phyloP scores from a whole-genome alignment of 37 sponge, comb jelly and placozoan species.

The Ianthella basta region DNA sequence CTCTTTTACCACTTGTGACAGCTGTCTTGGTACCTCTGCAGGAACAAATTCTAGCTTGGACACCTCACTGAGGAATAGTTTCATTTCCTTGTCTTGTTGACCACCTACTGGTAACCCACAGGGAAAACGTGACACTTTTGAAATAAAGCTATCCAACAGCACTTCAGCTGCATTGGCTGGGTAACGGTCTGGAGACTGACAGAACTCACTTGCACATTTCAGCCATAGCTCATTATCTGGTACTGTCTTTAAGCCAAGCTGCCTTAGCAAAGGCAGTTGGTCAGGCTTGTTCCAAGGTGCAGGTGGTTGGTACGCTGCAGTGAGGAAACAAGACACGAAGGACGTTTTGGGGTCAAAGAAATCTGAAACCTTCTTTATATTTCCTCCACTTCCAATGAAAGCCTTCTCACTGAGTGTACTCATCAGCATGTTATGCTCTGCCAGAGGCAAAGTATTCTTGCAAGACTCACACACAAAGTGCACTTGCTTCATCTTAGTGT shows the following conservation, averaged over 20 bases:
- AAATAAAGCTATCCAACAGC: neutral
- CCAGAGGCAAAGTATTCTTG: neutral
- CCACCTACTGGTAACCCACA: too few species aligned
- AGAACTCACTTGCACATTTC: neutral
- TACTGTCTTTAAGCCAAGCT: neutral
- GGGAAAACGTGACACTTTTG: too few species aligned
- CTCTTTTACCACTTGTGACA: too few species aligned
- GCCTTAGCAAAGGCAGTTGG: neutral
- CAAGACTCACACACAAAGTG: neutral
- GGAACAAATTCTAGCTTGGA: too few species aligned
- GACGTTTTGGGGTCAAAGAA: neutral
- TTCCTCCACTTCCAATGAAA: neutral
- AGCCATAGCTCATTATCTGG: neutral
- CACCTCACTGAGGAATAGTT: too few species aligned
- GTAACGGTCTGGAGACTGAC: neutral
- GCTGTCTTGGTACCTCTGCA: too few species aligned
- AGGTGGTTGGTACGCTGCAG: neutral
- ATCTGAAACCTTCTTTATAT: neutral
- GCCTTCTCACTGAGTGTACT: neutral
- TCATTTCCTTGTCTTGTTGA: too few species aligned
- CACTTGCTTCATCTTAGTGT: neutral
- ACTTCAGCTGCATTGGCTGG: neutral
- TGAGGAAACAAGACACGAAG: neutral
- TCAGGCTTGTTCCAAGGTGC: neutral
- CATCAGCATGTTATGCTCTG: neutral